phyloP scores from a whole-genome alignment of 2,888 invertebrate genomes.

The Andrena bucephala region DNA sequence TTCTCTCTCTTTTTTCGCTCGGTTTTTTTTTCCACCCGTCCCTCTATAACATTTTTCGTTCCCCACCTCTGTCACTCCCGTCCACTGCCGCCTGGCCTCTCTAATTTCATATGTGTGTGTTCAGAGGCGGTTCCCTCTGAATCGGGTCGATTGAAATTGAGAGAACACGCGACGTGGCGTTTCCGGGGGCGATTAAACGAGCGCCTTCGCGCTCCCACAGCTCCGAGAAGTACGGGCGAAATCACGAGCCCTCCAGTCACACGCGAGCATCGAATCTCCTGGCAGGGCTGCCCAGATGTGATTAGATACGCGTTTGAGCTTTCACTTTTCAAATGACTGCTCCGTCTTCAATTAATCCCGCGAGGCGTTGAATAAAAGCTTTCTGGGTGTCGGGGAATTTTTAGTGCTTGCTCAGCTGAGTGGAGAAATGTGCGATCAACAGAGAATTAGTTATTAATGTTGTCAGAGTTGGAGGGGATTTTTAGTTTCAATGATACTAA shows the following conservation, averaged over 20 bases:
- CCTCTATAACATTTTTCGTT: slow-evolving; percentile 9
- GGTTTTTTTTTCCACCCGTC: slow-evolving; percentile 6
- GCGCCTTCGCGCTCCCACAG: background rate
- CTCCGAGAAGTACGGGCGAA: background rate
- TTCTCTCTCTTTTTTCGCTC: slow-evolving; percentile 30
- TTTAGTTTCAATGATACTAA: background rate
- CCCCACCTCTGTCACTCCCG: slow-evolving; percentile 16
- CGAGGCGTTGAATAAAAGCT: background rate
- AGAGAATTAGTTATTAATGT: background rate
- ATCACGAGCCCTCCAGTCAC: too few species aligned
- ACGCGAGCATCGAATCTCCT: too few species aligned
- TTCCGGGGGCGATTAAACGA: slow-evolving; percentile 14
- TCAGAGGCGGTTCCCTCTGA: slow-evolving; percentile 17
- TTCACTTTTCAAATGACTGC: background rate
- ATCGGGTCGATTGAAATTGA: slow-evolving; percentile 32
- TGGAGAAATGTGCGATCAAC: background rate
- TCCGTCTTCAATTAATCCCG: too few species aligned
- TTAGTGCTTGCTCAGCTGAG: background rate
- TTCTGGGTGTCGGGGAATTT: background rate
- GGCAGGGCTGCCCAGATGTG: too few species aligned
- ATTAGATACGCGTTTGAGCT: background rate
- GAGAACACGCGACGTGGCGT: slow-evolving; percentile 20
- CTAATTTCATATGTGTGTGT: slow-evolving; percentile 40
- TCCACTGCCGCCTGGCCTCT: slow-evolving; percentile 23
- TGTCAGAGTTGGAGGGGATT: background rate